Evolutionary conservation across 2,888 invertebrate genomes (phyloP), one percentile per base, ranked within the genome.

Genomic region (Tachina fera): DNA sequence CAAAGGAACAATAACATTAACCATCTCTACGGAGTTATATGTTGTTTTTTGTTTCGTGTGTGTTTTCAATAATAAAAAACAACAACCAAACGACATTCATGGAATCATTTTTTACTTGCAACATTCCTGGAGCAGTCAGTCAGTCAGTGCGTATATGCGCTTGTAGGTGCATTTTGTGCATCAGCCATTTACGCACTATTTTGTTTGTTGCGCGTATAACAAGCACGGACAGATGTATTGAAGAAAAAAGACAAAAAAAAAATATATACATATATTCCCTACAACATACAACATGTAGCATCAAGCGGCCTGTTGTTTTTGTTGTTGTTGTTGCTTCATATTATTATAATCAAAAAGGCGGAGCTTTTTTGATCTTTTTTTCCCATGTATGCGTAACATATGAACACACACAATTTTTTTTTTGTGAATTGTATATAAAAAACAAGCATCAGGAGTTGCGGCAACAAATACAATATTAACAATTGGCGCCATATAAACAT

Each of bases 281-380:
- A 53, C 61, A 71, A 56, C 71, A 71, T 53, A 63, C 39, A 47
- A 49, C 72, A 58, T 67, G 49, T 3, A 47, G 56, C 65, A 67
- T 65, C 41, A 65, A 19, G 58, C 39, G 16, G 56, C 39, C n/a
- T 63, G 45, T 41, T 56, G 45, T 70, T 31, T 2, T 4, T 41
- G 16, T 31, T 71, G 45, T 49, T 67, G 56, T 47, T 58, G 45
- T 53, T 70, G 60, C 16, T 0, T 51, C 56, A 74, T 72, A 67
- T 80, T 53, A 68, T 75, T 81, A 45, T 88, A 90, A 71, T 90
- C 91, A 91, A 91, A 90, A 91, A 91, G 91, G 91, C 91, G 91
- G 91, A 91, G 91, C 92, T 91, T 91, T 91, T 91, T 91, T 91
- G 91, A 89, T 89, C 89, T 89, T 91, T 91, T 91, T 91, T 91